Evolutionary conservation across 1,140 invertebrate genomes (phyloP).

Genomic region (Ylistrum balloti): DNA sequence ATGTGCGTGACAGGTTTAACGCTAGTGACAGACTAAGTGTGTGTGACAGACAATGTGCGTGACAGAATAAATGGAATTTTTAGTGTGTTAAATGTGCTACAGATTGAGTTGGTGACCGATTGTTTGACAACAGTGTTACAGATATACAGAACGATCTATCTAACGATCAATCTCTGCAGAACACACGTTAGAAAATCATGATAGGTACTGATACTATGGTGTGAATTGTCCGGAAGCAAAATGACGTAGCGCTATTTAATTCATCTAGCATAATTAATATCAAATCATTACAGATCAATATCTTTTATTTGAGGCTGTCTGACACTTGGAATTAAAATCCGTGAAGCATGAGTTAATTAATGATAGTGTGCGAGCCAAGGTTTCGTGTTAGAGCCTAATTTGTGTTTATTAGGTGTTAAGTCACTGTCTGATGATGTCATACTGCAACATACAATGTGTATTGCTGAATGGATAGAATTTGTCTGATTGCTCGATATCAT

Average conservation of each 20-base stretch:
- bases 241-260: background rate
- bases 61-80: too few relatives aligned
- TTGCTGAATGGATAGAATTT: too few relatives aligned
- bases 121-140: too few relatives aligned
- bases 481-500: too few relatives aligned
- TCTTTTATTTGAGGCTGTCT: background rate
- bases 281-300: background rate
- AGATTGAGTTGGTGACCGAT: too few relatives aligned
- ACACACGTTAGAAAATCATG: too few relatives aligned
- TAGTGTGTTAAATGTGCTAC: too few relatives aligned
- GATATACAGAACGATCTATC: too few relatives aligned
- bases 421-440: background rate
- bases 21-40: too few relatives aligned
- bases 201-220: background rate
- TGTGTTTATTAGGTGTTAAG: background rate
- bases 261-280: background rate
- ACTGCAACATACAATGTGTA: background rate
- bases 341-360: background rate
- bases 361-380: background rate
- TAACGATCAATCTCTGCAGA: too few relatives aligned
- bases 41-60: too few relatives aligned
- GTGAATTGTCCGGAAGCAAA: conserved; percentile 6
- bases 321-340: background rate
- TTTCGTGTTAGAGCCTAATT: background rate
- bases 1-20: too few relatives aligned